phyloP scores from a whole-genome alignment of 2,888 invertebrate genomes.

The Pandemis corylana region DNA sequence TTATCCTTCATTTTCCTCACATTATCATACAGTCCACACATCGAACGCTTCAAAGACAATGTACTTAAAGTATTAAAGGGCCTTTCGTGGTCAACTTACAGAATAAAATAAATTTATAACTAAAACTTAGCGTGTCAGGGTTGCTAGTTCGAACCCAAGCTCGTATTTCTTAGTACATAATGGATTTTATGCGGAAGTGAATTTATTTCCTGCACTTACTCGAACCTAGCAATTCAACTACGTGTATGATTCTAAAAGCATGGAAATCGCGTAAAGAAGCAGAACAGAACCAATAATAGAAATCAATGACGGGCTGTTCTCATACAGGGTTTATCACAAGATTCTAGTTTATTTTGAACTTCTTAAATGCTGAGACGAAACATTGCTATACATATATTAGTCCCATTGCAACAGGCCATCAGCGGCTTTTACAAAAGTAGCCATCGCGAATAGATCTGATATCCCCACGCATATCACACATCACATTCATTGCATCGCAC shows the following conservation, averaged over 20 bases:
- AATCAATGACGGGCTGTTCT: background rate
- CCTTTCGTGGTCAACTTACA: no score
- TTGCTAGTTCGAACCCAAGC: background rate
- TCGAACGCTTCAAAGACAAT: no score
- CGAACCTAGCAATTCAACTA: background rate
- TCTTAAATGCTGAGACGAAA: background rate
- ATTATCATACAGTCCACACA: no score
- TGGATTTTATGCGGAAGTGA: background rate
- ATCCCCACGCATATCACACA: background rate
- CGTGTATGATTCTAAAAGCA: background rate
- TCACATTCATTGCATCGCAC: background rate
- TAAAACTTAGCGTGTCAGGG: background rate
- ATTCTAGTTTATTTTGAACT: no score
- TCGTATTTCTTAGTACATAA: background rate
- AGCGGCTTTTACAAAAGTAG: no score
- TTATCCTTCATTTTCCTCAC: no score
- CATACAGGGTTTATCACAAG: background rate
- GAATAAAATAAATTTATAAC: background rate
- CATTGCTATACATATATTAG: no score
- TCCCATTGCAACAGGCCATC: no score
- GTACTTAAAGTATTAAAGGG: no score
- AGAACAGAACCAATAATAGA: background rate
- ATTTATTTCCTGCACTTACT: constrained; percentile 2
- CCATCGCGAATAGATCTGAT: background rate
- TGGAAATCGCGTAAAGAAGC: background rate